Evolutionary conservation across 2,113 vertebrate species (phyloP), one percentile per base, ranked within the genome.

Genomic region (Stercorarius parasiticus): DNA sequence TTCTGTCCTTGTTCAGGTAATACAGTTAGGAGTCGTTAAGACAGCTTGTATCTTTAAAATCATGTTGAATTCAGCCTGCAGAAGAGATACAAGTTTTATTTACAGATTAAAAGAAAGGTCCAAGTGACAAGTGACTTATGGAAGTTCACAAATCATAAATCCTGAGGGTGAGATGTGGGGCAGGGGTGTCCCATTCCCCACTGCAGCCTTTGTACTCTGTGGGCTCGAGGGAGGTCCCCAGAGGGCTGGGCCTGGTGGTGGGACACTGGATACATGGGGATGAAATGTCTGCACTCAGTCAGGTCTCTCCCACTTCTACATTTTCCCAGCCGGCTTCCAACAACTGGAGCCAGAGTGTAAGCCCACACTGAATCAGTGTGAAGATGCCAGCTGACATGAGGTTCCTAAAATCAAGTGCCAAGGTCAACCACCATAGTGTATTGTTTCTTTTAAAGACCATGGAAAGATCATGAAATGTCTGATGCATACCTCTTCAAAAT

Each of bases 101-200:
- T 45, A 40, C 9, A 52, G 66, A 16, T 76, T n/a, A 70, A 61
- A 70, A 73, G 40, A 67, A 64, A 36, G 3, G 22, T 16, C 61
- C 74, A 55, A 65, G 62, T 14, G 5, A 36, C 74, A 55, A 65
- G 62, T 14, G 5, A 36, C 12, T 61, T 49, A 34, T 0, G 2
- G 34, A 42, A 43, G 58, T 40, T 10, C 36, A 40, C 2, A 62
- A 49, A 30, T 21, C 8, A 5, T 19, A 62, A 55, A 47, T 16
- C 8, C 32, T 7, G 3, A 50, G 38, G 13, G 27, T 10, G 13
- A 62, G 32, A 42, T 13, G 18, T 23, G 25, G 58, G 36, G 21
- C 20, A 67, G 23, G 20, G 2, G 3, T 53, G 32, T 25, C 58
- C 27, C 0, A 0, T 19, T 78, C 22, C 36, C 50, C 13, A 4